Evolutionary conservation across 2,888 invertebrate genomes (phyloP).

Genomic region (Anodontia alba): DNA sequence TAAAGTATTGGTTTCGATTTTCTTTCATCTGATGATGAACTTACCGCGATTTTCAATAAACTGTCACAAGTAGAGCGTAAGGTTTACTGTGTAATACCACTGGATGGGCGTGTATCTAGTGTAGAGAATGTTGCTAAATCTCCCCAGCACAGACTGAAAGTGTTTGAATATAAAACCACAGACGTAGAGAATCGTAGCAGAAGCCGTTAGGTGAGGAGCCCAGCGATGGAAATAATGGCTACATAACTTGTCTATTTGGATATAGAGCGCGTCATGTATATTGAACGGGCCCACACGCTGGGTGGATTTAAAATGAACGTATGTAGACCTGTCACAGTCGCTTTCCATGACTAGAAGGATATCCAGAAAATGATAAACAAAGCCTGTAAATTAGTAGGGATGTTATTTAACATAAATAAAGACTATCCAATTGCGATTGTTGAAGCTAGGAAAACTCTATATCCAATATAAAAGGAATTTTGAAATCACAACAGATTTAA

Average conservation of each 20-base stretch:
- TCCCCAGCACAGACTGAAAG: not conserved
- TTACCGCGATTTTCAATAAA: not conserved
- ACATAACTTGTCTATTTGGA: not conserved
- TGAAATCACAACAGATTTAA: not conserved
- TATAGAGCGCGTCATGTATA: not conserved
- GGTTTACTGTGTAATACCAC: not conserved
- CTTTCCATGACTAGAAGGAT: not conserved
- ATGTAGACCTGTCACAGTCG: not conserved
- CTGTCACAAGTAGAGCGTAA: not conserved
- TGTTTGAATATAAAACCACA: not conserved
- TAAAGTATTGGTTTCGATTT: not conserved
- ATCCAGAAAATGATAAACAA: not conserved
- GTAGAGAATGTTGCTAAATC: constrained; percentile 1
- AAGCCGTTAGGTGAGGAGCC: not conserved
- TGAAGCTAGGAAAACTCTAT: not conserved
- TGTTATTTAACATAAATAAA: not conserved
- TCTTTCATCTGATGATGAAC: not conserved
- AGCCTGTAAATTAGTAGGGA: not conserved
- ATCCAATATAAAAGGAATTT: not conserved
- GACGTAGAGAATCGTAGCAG: not conserved
- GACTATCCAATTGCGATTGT: constrained; percentile 6
- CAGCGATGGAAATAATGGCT: not conserved
- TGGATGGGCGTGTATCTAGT: not conserved
- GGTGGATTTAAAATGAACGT: not conserved
- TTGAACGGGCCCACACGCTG: not conserved